Base-by-base conservation (phyloP, 2,797 vertebrate genomes). In the Kryptolebias ocellatus region DNA sequence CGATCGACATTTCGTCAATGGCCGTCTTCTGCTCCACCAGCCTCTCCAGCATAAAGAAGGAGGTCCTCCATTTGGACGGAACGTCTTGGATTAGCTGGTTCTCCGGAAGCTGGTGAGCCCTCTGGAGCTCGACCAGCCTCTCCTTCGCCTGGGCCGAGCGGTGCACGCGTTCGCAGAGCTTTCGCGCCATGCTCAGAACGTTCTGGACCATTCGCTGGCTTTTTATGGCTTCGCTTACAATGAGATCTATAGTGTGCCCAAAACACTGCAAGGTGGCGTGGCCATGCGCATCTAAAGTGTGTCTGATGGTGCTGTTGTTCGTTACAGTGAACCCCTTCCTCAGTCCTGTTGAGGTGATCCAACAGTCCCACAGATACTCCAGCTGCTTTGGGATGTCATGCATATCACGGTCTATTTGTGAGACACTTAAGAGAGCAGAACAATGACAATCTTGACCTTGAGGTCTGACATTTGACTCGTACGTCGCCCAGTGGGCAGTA, bases 131-230 rank as follows among this genome's bases (percentile, higher is more conserved):
- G 0, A 93, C 92, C 72, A 99, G 88, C 71, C 95, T 97, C 89
- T 98, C 97, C 76, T 95, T 96, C 15, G 97, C 97, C 63, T 92
- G 91, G 29, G 95, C 92, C 0, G 97, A 99, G 67, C 96, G 95
- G 52, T 97, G 96, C 46, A 99, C 96, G 0, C 96, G 95, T 78
- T 98, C 98, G 9, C 97, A 98, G 69, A 99, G 94, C 91, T 99
- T 98, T 27, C 97, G 94, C 0, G 96, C 96, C 8, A 95, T 95
- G 83, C 98, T 99, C 63, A 99, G 93, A 57, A 99, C 89, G 90
- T 95, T 98, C 91, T 99, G 97, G 80, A 99, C 97, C 97, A 98
- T 96, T 61, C 97, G 92, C 94, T 98, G 97, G 92, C 96, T 98
- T 85, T 98, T 98, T 92, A 99, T 97, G 93, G 98, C 98, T 94